Percentiles rank a stretch among this genome's conserved stretches.
These are phyloP conservation scores for Acanthis flammea DNA, from an alignment of 2,797 vertebrate species.

Conservation along the genomic window DNA sequence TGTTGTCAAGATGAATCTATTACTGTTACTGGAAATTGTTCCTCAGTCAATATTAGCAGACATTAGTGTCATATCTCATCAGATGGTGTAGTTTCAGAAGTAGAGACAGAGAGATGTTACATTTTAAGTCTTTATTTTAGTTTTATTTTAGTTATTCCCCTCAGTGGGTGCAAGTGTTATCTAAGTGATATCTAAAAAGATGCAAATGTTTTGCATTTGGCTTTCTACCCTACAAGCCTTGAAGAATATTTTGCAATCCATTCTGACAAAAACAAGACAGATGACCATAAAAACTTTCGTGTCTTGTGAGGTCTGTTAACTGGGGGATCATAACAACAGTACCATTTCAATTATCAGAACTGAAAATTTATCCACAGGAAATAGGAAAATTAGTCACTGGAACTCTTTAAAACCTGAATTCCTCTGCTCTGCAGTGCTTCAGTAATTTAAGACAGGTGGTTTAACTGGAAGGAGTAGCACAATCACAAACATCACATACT, in stretches of 20 bases:
- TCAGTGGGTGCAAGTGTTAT: neutral
- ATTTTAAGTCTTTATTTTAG: neutral
- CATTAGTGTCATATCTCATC: neutral
- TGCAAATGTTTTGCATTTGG: neutral
- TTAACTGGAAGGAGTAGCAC: neutral
- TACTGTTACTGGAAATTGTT: neutral
- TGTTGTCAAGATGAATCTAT: constrained; percentile 20
- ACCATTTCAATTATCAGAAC: neutral
- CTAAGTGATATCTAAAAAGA: neutral
- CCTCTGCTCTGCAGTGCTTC: neutral
- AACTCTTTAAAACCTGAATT: neutral
- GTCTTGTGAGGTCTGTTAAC: neutral
- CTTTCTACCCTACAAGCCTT: neutral
- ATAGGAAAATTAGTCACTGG: neutral
- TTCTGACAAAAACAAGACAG: neutral
- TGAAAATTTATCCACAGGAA: neutral
- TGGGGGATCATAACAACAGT: neutral
- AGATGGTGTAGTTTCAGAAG: neutral
- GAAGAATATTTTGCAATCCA: neutral
- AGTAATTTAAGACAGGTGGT: neutral
- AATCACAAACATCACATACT: neutral
- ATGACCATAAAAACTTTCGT: neutral
- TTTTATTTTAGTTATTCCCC: neutral
- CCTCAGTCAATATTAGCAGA: neutral
- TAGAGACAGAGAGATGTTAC: neutral